Percentiles rank a stretch among this genome's conserved stretches.
These are phyloP conservation scores for Halictus rubicundus DNA, from an alignment of 1,140 invertebrate genomes.

Conservation along the genomic window DNA sequence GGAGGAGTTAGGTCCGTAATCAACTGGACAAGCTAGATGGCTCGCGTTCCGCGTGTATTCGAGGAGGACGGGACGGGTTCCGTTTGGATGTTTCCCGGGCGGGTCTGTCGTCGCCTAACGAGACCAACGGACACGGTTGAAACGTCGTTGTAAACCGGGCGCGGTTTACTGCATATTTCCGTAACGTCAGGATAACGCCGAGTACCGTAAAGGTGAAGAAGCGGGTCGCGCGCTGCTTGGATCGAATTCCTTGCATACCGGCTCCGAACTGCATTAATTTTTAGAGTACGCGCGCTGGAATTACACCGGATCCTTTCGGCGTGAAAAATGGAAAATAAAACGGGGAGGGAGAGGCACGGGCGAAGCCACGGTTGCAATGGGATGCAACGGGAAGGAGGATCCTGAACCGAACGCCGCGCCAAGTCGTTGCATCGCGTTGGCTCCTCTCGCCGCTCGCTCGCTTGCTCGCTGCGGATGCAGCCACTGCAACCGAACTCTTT, in stretches of 20 bases:
- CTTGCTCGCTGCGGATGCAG: slow-evolving; percentile 14
- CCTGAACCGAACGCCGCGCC: no score
- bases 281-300: slow-evolving; percentile 36
- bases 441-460: neutral
- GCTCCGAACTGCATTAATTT: slow-evolving; percentile 46
- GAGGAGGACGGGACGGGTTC: no score
- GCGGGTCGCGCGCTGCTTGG: slow-evolving; percentile 39
- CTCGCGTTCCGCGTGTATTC: no score
- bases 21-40: no score
- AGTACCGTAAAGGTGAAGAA: slow-evolving; percentile 61
- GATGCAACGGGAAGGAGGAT: no score
- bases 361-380: neutral
- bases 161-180: slow-evolving; percentile 51
- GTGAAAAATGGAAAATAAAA: slow-evolving; percentile 22
- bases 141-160: slow-evolving; percentile 21
- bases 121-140: neutral
- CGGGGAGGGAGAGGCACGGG: neutral
- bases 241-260: slow-evolving; percentile 53
- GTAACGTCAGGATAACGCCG: slow-evolving; percentile 38
- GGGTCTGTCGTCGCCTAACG: neutral
- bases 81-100: neutral
- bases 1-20: no score
- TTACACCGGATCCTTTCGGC: slow-evolving; percentile 40
- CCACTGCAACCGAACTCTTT: slow-evolving; percentile 32
- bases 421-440: neutral